Base-by-base conservation (phyloP, 2,888 invertebrate genomes). In the Lottia scabra region DNA sequence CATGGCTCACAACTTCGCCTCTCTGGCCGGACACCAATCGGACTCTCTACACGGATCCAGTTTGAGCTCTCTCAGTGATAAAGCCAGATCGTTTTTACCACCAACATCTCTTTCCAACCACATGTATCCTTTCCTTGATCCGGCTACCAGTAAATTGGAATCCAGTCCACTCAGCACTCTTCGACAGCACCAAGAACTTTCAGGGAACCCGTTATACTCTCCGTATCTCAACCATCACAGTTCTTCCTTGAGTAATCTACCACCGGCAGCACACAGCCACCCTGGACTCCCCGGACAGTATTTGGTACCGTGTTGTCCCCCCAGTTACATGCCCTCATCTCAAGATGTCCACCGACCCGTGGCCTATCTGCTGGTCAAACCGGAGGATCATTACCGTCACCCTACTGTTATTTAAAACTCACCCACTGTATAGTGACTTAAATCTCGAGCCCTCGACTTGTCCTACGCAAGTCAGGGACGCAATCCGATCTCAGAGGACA, bases 351-450 rank as follows among this genome's bases (percentile, higher is more conserved):
- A 87, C 74, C 81, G 89, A 69, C 88, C 88, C 1, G 83, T 89
- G 23, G 87, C 89, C 6, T 89, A 89, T 75, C 84, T 89, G 23
- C 80, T 89, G 70, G 87, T 89, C 45, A 89, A 89, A 78, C 89
- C 89, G 5, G 89, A 89, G 73, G 89, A 89, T 65, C 87, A 87
- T 78, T 87, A 86, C 77, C 77, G 87, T 27, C 84, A 85, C 75
- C 81, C 85, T 26, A 71, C 83, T 48, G 81, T 84, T 19, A 81
- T 85, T 75, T 83, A 81, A n/a, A 81, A 67, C 64, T 23, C 30
- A 13, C 19, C 8, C 16, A n/a, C 15, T 13, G 3, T 56, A 19
- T 19, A 45, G 65, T 38, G 30, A 62, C 15, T 46, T 64, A 8
- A 38, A 38, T 38, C 38, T 38, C 38, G 8, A 38, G 38, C 38